Percentiles rank a stretch among this genome's conserved stretches.
Conservation (phyloP, 1,140 invertebrate species). For the Ips typographus region DNA sequence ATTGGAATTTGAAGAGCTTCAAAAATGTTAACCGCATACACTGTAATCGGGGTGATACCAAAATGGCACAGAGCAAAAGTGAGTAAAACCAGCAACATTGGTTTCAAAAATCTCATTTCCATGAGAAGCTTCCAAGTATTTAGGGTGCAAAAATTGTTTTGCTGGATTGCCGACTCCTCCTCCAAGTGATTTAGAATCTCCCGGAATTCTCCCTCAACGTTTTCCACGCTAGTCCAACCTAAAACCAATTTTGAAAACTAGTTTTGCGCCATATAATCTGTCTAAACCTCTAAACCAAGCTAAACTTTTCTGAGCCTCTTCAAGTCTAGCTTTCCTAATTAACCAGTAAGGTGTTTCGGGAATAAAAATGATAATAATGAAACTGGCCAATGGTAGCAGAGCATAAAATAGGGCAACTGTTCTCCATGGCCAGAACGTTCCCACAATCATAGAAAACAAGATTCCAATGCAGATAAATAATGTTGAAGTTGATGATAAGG, state of each 20-base stretch:
- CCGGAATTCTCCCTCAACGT: constrained; percentile 7
- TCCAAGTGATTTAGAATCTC: constrained; percentile 5
- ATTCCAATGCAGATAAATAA: constrained; percentile 71
- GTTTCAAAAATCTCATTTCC: constrained; percentile 60
- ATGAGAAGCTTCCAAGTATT: constrained; percentile 47
- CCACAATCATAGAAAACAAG: constrained; percentile 67
- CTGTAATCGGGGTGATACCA: constrained; percentile 65
- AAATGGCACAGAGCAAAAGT: constrained; percentile 71
- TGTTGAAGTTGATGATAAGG: constrained; percentile 69
- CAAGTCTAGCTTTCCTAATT: constrained; percentile 59
- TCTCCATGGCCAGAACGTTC: constrained; percentile 67
- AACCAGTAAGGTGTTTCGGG: constrained; percentile 79
- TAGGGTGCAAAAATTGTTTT: neutral
- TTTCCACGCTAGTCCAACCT: constrained; percentile 5
- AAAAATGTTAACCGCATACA: constrained; percentile 73
- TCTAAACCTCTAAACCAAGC: constrained; percentile 63
- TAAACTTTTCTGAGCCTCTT: constrained; percentile 59
- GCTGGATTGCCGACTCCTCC: neutral
- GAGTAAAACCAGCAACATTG: constrained; percentile 63
- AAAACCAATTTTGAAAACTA: constrained; percentile 1
- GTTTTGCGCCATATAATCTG: neutral
- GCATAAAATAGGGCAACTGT: constrained; percentile 67
- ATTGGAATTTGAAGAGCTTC: constrained; percentile 68
- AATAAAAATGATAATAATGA: constrained; percentile 65
- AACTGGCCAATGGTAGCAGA: constrained; percentile 62